These are phyloP conservation scores for Notamacropus eugenii DNA, from an alignment of 2,797 vertebrate genomes.

Conservation along the genomic window DNA sequence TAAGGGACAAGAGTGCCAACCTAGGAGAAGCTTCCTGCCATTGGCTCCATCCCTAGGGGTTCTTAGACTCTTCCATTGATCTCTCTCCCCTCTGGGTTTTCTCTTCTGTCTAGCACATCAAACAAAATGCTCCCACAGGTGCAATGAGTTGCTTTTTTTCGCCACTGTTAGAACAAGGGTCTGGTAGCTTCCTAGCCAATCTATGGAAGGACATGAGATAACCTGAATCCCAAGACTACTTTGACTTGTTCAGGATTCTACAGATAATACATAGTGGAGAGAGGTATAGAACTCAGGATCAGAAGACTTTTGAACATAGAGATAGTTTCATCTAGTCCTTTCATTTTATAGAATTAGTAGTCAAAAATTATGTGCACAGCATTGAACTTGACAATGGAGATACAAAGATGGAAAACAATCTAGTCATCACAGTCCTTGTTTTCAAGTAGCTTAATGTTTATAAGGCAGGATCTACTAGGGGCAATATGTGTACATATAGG, in stretches of 20 bases:
- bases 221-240: background rate
- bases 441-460: background rate
- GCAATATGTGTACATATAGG: background rate
- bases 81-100: background rate
- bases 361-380: background rate
- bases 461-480: background rate
- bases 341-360: background rate
- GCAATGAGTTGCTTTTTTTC: background rate
- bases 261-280: background rate
- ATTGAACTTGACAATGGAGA: background rate
- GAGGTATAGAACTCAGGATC: background rate
- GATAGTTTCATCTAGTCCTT: background rate
- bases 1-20: background rate
- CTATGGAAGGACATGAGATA: background rate
- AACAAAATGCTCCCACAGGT: background rate
- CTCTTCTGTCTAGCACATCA: background rate
- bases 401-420: background rate
- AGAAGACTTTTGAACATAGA: background rate
- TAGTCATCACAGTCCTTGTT: background rate
- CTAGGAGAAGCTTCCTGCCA: background rate
- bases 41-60: background rate
- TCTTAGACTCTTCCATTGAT: background rate
- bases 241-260: background rate
- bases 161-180: background rate
- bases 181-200: background rate